Conservation (phyloP, 2,888 invertebrate species). For the Halocaridina rubra region DNA sequence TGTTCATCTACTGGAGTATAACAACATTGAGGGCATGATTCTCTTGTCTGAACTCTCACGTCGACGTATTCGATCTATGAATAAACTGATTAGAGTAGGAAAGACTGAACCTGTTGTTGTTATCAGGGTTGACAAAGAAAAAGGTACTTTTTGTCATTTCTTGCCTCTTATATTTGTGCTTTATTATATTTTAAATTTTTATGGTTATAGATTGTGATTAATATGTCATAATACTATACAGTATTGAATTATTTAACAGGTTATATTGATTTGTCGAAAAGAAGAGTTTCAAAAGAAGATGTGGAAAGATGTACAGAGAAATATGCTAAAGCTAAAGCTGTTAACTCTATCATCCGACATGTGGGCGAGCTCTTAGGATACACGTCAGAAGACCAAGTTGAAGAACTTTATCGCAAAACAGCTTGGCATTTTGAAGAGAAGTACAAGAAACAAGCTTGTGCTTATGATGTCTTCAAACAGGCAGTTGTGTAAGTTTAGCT, state of each 20-base stretch:
- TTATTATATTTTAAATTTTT: not conserved
- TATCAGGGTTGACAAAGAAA: constrained; percentile 94
- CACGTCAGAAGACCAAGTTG: constrained; percentile 90
- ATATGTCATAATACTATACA: too few species aligned
- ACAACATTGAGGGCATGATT: constrained; percentile 99
- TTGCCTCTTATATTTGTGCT: not conserved
- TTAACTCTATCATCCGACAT: constrained; percentile 96
- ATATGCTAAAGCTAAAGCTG: constrained; percentile 97
- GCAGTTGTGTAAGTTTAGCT: constrained; percentile 84
- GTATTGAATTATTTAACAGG: constrained; percentile 74
- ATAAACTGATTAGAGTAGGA: constrained; percentile 97
- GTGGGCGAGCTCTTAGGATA: constrained; percentile 95
- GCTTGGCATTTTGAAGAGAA: constrained; percentile 99
- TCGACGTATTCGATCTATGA: constrained; percentile 98
- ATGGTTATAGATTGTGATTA: too few species aligned
- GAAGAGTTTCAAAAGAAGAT: constrained; percentile 97
- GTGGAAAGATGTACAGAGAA: constrained; percentile 98
- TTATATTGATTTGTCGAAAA: constrained; percentile 99
- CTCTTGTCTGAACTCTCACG: constrained; percentile 96
- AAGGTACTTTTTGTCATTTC: constrained; percentile 77
- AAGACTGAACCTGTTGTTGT: constrained; percentile 77
- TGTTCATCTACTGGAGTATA: constrained; percentile 96
- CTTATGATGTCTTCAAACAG: constrained; percentile 98
- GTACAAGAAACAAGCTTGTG: constrained; percentile 93
- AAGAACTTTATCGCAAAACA: constrained; percentile 94